Conservation (phyloP, 2,888 invertebrate genomes). For the Melitaea athalia region DNA sequence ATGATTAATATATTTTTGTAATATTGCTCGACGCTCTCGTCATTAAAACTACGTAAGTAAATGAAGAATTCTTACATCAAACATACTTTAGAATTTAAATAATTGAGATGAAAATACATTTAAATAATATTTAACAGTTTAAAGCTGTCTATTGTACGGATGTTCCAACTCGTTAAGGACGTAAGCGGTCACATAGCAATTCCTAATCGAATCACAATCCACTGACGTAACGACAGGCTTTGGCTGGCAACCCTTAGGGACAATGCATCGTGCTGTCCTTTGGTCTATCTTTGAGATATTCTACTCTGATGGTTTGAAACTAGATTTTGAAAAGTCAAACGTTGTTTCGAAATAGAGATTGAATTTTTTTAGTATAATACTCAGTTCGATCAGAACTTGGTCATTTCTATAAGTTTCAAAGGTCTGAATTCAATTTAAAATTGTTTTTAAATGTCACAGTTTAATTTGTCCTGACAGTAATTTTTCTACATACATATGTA, state of each 20-base stretch:
- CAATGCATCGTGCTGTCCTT: slow-evolving; percentile 52
- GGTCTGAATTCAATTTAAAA: slow-evolving; percentile 4
- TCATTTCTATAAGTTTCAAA: background rate
- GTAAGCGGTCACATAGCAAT: slow-evolving; percentile 71
- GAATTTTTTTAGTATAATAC: background rate
- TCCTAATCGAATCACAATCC: slow-evolving; percentile 78
- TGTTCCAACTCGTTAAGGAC: slow-evolving; percentile 73
- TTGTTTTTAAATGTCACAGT: slow-evolving; percentile 1
- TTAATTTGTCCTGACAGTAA: background rate
- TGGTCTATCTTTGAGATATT: slow-evolving; percentile 48
- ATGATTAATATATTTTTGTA: too few species aligned
- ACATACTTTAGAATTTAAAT: background rate
- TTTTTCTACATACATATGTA: background rate
- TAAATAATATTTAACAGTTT: slow-evolving; percentile 25
- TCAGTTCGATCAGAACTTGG: background rate
- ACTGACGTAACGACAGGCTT: slow-evolving; percentile 64
- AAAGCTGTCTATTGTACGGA: slow-evolving; percentile 32
- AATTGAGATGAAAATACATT: background rate
- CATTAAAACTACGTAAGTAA: too few species aligned
- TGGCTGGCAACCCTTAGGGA: slow-evolving; percentile 52
- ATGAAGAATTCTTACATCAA: too few species aligned
- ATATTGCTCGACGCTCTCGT: too few species aligned
- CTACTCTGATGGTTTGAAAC: slow-evolving; percentile 13
- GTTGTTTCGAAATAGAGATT: background rate
- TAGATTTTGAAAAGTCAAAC: background rate